A percentile compares a stretch with the other conserved stretches of the same genome.
Evolutionary conservation across 2,113 vertebrate species (phyloP).

Genomic region (Melanocharis versteri): DNA sequence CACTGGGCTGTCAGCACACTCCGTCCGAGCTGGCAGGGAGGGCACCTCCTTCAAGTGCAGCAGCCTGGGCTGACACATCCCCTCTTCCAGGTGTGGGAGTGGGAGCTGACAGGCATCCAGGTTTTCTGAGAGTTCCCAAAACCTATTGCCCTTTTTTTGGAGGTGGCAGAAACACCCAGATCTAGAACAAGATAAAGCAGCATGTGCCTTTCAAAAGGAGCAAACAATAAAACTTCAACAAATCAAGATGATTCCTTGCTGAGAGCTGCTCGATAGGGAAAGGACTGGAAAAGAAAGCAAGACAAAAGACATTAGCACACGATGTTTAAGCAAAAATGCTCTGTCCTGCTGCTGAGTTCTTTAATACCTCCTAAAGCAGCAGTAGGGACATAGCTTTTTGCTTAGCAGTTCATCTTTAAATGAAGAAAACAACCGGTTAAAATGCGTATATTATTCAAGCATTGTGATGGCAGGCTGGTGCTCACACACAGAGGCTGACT

Average conservation of each 20-base stretch:
- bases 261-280: background rate
- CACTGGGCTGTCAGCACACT: background rate
- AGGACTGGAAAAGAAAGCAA: background rate
- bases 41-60: background rate
- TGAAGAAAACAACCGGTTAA: background rate
- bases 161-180: background rate
- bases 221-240: background rate
- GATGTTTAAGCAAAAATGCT: background rate
- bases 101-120: background rate
- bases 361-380: background rate
- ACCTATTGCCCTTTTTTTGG: background rate
- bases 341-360: background rate
- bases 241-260: background rate
- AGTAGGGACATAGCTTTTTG: background rate
- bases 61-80: background rate
- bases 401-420: background rate
- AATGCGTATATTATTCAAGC: background rate
- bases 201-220: background rate
- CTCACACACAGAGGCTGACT: background rate
- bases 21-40: background rate
- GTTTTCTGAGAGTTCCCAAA: background rate
- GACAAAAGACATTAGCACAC: background rate
- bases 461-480: background rate
- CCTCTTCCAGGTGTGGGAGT: accelerated
- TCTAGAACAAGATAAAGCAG: background rate